Conservation (phyloP, 2,797 vertebrate genomes). For the Falco cherrug region DNA sequence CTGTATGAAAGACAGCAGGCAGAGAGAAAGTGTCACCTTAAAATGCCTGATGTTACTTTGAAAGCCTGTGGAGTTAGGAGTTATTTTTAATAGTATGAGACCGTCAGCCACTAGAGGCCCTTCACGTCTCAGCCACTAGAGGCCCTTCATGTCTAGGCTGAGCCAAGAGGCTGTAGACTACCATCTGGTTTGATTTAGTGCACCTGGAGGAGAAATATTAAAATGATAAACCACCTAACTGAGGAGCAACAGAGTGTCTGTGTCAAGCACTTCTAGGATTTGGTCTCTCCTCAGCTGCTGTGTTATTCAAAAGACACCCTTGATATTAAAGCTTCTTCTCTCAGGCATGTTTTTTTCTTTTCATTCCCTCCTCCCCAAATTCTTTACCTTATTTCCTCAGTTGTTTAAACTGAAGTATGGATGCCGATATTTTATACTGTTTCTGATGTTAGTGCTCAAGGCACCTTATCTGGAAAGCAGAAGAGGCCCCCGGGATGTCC, state of each 20-base stretch:
- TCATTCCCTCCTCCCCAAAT: not conserved
- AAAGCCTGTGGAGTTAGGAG: not conserved
- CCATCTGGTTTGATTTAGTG: not conserved
- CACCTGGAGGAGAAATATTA: not conserved
- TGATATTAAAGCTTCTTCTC: not conserved
- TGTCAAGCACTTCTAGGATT: not conserved
- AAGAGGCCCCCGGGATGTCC: not conserved
- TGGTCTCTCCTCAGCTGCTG: not conserved
- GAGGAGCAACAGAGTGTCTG: not conserved
- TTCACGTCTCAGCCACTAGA: not conserved
- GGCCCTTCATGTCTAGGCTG: not conserved
- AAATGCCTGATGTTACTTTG: not conserved
- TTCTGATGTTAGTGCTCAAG: not conserved
- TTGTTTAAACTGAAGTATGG: not conserved
- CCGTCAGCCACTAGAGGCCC: conserved; percentile 66
- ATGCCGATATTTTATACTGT: not conserved
- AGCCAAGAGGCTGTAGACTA: not conserved
- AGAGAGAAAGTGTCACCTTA: not conserved
- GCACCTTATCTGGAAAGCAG: not conserved
- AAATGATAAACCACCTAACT: not conserved
- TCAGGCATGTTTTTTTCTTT: not conserved
- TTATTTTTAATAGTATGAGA: not conserved
- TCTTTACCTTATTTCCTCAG: not conserved
- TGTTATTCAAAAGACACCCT: not conserved
- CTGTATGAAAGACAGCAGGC: not conserved